Conservation (phyloP, 2,888 invertebrate species). For the Protonemura montana region DNA sequence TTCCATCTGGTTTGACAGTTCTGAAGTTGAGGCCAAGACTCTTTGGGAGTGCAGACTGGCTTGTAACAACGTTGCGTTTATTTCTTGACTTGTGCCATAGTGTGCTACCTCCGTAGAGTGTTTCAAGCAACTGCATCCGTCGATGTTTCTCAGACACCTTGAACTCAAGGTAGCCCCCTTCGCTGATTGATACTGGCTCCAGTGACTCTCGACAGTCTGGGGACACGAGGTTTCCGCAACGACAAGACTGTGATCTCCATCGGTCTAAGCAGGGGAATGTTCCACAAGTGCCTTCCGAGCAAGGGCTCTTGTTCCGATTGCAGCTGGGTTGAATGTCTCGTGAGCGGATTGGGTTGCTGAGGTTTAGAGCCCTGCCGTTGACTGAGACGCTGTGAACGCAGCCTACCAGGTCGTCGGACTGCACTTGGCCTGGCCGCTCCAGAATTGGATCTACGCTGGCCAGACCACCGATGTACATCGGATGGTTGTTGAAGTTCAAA, state of each 20-base stretch:
- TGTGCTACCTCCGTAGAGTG: slow-evolving; percentile 76
- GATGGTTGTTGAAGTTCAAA: slow-evolving; percentile 89
- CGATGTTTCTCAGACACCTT: slow-evolving; percentile 79
- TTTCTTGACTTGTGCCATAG: slow-evolving; percentile 65
- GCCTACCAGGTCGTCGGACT: slow-evolving; percentile 91
- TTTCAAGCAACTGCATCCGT: slow-evolving; percentile 84
- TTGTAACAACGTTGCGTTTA: slow-evolving; percentile 50
- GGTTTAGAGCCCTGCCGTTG: slow-evolving; percentile 83
- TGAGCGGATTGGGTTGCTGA: slow-evolving; percentile 78
- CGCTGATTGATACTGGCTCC: slow-evolving; percentile 79
- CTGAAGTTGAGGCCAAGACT: slow-evolving; percentile 81
- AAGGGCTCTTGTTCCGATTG: slow-evolving; percentile 61
- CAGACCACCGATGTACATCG: slow-evolving; percentile 85
- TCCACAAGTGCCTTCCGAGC: slow-evolving; percentile 61
- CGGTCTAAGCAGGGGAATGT: slow-evolving; percentile 76
- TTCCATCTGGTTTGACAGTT: slow-evolving; percentile 78
- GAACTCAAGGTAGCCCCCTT: slow-evolving; percentile 81
- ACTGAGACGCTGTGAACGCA: slow-evolving; percentile 91
- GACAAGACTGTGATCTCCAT: slow-evolving; percentile 80
- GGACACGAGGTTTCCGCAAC: slow-evolving; percentile 74
- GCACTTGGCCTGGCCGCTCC: slow-evolving; percentile 88
- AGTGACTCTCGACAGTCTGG: slow-evolving; percentile 82
- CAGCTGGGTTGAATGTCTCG: slow-evolving; percentile 80
- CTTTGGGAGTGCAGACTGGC: slow-evolving; percentile 61
- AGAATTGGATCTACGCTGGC: slow-evolving; percentile 84